phyloP scores from a whole-genome alignment of 35 echinoderm and acorn worm species.

The Apostichopus japonicus region DNA sequence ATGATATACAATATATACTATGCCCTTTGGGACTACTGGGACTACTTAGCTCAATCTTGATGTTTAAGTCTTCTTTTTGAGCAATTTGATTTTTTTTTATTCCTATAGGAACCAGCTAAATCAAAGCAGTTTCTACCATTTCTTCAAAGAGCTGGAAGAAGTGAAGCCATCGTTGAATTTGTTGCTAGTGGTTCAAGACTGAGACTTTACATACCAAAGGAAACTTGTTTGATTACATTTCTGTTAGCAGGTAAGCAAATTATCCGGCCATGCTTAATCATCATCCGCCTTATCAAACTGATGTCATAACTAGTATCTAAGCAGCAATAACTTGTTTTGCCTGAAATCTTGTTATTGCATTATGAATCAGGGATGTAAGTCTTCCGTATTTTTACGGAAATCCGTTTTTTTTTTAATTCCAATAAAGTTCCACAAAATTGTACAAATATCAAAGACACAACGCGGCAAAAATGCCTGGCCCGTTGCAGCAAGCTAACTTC shows the following conservation, averaged over 20 bases:
- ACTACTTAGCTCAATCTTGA: too few relatives aligned
- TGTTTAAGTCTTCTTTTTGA: neutral
- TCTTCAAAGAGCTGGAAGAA: slow-evolving; percentile 90
- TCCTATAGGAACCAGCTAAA: slow-evolving; percentile 75
- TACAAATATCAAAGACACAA: too few relatives aligned
- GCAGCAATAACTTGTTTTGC: too few relatives aligned
- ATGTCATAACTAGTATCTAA: neutral
- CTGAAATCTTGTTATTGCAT: too few relatives aligned
- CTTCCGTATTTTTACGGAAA: too few relatives aligned
- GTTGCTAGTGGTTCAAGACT: slow-evolving; percentile 95
- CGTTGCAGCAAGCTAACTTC: too few relatives aligned
- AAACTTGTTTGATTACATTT: slow-evolving; percentile 98
- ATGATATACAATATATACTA: neutral
- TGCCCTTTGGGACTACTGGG: too few relatives aligned
- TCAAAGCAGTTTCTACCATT: slow-evolving; percentile 96
- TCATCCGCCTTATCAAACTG: neutral
- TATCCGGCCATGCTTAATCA: neutral
- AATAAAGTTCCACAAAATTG: too few relatives aligned
- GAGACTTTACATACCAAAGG: slow-evolving; percentile 90
- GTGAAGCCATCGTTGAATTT: slow-evolving; percentile 89
- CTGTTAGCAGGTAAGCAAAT: slow-evolving; percentile 88
- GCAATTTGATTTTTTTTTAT: neutral
- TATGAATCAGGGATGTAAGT: too few relatives aligned
- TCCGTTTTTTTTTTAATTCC: too few relatives aligned
- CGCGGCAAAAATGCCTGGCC: too few relatives aligned